phyloP scores from a whole-genome alignment of 35 echinoderm and acorn worm species.

The Nesometra sesokonis region DNA sequence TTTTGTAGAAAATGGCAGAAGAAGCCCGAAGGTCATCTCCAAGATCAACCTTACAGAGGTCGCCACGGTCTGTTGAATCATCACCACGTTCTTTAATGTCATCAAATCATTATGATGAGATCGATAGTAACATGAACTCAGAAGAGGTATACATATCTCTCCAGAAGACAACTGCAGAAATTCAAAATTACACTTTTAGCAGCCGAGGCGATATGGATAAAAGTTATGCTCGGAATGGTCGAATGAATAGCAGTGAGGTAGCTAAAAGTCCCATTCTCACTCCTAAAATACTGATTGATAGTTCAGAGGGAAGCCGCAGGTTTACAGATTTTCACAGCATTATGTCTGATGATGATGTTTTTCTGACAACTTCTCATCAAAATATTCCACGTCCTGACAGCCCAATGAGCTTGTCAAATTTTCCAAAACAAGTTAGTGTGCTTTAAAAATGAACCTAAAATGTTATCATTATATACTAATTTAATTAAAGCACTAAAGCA shows the following conservation, averaged over 20 bases:
- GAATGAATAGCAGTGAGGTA: conserved; percentile 92
- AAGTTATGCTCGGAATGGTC: conserved; percentile 34
- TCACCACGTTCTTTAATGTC: conserved; percentile 10
- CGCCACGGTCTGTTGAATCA: conserved; percentile 32
- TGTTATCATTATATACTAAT: neutral
- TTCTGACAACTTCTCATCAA: neutral
- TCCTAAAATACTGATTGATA: conserved; percentile 90
- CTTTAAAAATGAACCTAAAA: neutral
- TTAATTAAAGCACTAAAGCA: too few species aligned
- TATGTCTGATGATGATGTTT: neutral
- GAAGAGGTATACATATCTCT: conserved; percentile 91
- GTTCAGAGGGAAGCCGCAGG: conserved; percentile 62
- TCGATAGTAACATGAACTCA: conserved; percentile 69
- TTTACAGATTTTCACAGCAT: neutral
- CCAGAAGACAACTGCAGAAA: conserved; percentile 80
- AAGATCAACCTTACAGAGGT: neutral
- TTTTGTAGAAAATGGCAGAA: neutral
- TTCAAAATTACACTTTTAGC: conserved; percentile 89
- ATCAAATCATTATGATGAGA: neutral
- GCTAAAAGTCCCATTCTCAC: conserved; percentile 23
- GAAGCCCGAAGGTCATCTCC: neutral
- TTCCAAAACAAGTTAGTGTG: neutral
- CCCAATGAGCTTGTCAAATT: neutral
- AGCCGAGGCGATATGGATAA: conserved; percentile 88
- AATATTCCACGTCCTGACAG: neutral